A percentile compares a stretch with the other conserved stretches of the same genome.
Conservation (phyloP, 2,888 invertebrate genomes). For the Charanyca ferruginea region DNA sequence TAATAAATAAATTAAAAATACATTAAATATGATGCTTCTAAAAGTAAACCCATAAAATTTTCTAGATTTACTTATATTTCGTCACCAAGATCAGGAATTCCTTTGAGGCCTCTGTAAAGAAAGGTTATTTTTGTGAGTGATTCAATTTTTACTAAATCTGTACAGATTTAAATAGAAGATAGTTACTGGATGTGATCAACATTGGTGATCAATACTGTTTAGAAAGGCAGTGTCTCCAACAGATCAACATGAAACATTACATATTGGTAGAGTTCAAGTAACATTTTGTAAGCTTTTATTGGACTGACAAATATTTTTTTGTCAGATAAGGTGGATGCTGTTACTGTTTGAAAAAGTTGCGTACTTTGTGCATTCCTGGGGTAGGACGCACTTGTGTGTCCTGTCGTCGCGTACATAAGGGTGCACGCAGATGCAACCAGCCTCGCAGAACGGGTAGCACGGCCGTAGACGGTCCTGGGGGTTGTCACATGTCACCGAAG, state of each 20-base stretch:
- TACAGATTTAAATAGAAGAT: background rate
- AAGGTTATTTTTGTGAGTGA: conserved; percentile 1
- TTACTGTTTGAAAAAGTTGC: background rate
- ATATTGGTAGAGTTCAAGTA: too few species aligned
- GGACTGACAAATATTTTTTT: background rate
- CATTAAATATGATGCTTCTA: conserved; percentile 6
- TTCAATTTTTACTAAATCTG: background rate
- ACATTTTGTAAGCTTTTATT: background rate
- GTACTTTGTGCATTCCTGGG: conserved; percentile 87
- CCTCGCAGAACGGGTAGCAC: conserved; percentile 88
- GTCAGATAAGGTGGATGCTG: background rate
- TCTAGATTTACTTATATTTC: conserved; percentile 67
- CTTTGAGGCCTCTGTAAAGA: conserved; percentile 84
- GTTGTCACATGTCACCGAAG: conserved; percentile 87
- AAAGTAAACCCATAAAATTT: conserved; percentile 10
- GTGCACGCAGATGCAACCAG: conserved; percentile 84
- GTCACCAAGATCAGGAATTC: conserved; percentile 86
- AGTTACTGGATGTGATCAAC: background rate
- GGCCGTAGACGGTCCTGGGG: conserved; percentile 86
- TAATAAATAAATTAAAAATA: conserved; percentile 34
- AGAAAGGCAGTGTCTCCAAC: background rate
- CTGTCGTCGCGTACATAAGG: conserved; percentile 87
- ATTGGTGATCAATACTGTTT: background rate
- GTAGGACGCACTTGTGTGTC: conserved; percentile 87
- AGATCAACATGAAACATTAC: background rate